These are phyloP conservation scores for Echeneis naucrates DNA, from an alignment of 2,797 vertebrate genomes.

Conservation along the genomic window DNA sequence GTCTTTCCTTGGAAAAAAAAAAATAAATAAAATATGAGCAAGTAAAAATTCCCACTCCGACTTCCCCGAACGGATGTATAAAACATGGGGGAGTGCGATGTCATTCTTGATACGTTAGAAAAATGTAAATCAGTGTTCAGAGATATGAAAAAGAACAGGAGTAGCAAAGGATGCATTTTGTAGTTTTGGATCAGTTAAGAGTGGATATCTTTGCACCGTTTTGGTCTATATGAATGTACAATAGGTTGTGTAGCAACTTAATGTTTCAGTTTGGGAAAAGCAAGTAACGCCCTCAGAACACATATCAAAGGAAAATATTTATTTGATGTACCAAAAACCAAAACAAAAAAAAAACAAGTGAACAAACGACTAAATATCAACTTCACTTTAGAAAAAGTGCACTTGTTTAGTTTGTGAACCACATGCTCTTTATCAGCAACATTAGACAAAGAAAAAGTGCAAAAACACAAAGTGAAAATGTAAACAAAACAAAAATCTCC, in stretches of 20 bases:
- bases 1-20: not conserved
- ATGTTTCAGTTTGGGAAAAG: not conserved
- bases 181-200: not conserved
- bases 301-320: conserved; percentile 60
- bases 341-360: conserved; percentile 45
- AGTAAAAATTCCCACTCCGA: not conserved
- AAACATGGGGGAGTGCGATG: not conserved
- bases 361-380: conserved; percentile 12
- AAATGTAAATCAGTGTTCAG: not conserved
- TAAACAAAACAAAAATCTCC: conserved; percentile 15
- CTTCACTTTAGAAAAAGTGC: conserved; percentile 28
- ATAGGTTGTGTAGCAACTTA: not conserved
- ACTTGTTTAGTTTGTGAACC: conserved; percentile 29
- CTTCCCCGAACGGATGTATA: not conserved
- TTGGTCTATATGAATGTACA: not conserved
- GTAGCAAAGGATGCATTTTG: not conserved
- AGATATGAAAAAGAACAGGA: not conserved
- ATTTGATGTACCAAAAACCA: conserved; percentile 56
- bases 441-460: not conserved
- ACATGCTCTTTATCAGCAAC: conserved; percentile 1
- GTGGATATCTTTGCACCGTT: not conserved
- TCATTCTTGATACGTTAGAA: not conserved
- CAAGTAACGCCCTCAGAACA: conserved; percentile 2
- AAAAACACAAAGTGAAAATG: conserved; percentile 39
- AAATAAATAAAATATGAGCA: too few species aligned